Percentiles rank a stretch among this genome's conserved stretches.
Conservation (phyloP, 2,797 vertebrate genomes). For the Echiichthys vipera region DNA sequence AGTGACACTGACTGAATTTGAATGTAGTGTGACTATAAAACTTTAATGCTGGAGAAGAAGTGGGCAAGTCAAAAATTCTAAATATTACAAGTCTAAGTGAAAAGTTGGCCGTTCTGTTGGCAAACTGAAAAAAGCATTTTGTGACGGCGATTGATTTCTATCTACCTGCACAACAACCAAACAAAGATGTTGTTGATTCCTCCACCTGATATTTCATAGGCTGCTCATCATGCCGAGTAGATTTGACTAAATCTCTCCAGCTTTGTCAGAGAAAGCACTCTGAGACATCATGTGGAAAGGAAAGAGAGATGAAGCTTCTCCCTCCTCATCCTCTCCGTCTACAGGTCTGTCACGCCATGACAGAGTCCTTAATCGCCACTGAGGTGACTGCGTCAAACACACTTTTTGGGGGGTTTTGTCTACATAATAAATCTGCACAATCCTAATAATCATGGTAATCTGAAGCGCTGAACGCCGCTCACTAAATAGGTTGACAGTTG, state of each 20-base stretch:
- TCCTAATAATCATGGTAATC: no score
- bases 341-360: no score
- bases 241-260: constrained; percentile 18
- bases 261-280: constrained; percentile 1
- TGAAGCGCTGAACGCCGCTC: background rate
- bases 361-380: no score
- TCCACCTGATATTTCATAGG: constrained; percentile 26
- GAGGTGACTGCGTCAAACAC: no score
- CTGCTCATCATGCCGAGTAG: background rate
- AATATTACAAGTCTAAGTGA: background rate
- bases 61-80: background rate
- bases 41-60: background rate
- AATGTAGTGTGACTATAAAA: background rate
- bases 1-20: background rate
- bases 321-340: constrained; percentile 2
- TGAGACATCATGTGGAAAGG: background rate
- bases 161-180: constrained; percentile 6
- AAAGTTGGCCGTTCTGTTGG: background rate
- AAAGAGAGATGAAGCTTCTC: background rate
- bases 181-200: constrained; percentile 10
- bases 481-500: no score
- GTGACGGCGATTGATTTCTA: background rate
- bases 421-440: no score
- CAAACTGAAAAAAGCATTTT: background rate
- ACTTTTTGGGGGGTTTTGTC: no score